Percentiles rank a stretch among this genome's conserved stretches.
Conservation (phyloP, 2,797 vertebrate species). For the Botia almorhae region DNA sequence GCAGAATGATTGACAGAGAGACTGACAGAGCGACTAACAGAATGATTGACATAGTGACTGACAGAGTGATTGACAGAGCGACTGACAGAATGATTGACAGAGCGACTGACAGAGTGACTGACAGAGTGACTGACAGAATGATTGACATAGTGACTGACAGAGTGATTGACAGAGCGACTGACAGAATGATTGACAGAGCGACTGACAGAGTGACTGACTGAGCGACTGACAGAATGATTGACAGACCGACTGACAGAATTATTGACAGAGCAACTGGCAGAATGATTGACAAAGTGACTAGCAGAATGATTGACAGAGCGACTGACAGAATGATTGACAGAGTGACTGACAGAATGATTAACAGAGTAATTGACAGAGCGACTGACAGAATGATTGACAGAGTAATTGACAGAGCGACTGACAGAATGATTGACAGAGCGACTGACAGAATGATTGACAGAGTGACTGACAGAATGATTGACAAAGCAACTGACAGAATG, state of each 20-base stretch:
- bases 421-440: constrained; percentile 22
- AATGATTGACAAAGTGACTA: constrained; percentile 17
- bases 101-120: neutral
- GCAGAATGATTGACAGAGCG: neutral
- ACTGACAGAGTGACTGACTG: constrained; percentile 31
- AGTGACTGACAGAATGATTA: neutral
- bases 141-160: constrained; percentile 12
- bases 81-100: neutral
- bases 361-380: too few relatives aligned
- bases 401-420: constrained; percentile 17
- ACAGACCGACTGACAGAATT: neutral
- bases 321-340: constrained; percentile 12
- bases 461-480: too few relatives aligned
- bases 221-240: neutral
- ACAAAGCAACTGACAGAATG: neutral
- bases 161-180: too few relatives aligned
- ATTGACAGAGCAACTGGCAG: constrained; percentile 14
- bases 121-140: constrained; percentile 13
- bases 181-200: constrained; percentile 13
- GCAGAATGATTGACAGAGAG: neutral
- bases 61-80: constrained; percentile 25
- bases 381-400: neutral
- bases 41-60: constrained; percentile 18
- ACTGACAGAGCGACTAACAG: neutral
- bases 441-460: neutral